These are phyloP conservation scores for Parauchenoglanis punctatus DNA, from an alignment of 2,797 vertebrate species.

Conservation along the genomic window DNA sequence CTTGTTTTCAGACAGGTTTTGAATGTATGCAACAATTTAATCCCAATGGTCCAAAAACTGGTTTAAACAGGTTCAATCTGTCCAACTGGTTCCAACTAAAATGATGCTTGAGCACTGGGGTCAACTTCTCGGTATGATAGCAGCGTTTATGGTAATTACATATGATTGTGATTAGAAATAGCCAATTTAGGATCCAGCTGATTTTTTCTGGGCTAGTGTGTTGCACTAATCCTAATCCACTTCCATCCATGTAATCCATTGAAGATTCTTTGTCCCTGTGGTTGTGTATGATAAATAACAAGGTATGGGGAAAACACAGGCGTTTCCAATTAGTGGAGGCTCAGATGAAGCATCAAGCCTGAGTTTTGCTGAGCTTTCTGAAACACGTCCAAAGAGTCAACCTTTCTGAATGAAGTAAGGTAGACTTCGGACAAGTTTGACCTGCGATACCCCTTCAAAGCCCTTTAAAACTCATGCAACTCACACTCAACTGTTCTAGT, in stretches of 20 bases:
- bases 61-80: not conserved
- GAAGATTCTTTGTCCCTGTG: not conserved
- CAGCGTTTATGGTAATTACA: not conserved
- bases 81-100: not conserved
- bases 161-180: not conserved
- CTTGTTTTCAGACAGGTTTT: not conserved
- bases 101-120: not conserved
- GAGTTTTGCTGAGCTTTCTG: not conserved
- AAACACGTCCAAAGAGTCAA: not conserved
- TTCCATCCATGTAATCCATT: not conserved
- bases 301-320: not conserved
- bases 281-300: not conserved
- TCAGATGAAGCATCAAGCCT: not conserved
- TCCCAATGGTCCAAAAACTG: not conserved
- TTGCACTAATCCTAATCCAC: not conserved
- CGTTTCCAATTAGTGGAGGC: not conserved
- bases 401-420: not conserved
- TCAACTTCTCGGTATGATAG: not conserved
- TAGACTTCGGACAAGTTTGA: not conserved
- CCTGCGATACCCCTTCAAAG: not conserved
- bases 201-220: too few species aligned
- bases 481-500: not conserved
- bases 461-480: not conserved
- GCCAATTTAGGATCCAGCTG: not conserved
- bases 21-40: not conserved